Conservation (phyloP, 2,888 invertebrate species). For the Papilio demoleus region DNA sequence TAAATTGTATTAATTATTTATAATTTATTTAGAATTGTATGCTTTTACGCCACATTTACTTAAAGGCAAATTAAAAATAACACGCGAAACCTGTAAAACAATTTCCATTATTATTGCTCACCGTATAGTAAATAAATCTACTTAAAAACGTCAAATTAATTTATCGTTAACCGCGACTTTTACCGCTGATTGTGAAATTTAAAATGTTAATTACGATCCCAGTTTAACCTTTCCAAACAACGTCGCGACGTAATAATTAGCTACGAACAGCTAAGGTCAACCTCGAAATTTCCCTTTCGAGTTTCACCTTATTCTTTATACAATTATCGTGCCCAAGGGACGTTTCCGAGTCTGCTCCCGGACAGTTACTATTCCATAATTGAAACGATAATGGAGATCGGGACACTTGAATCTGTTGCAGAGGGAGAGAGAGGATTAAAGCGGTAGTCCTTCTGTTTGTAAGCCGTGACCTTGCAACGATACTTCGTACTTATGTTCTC, state of each 20-base stretch:
- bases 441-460: constrained; percentile 61
- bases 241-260: constrained; percentile 39
- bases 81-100: constrained; percentile 21
- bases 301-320: constrained; percentile 43
- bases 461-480: constrained; percentile 61
- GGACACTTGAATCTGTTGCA: constrained; percentile 56
- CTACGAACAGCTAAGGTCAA: constrained; percentile 42
- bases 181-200: constrained; percentile 35
- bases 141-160: constrained; percentile 33
- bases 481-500: constrained; percentile 28
- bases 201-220: constrained; percentile 40
- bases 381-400: constrained; percentile 55
- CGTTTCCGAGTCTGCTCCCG: constrained; percentile 41
- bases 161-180: constrained; percentile 29
- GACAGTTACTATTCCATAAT: constrained; percentile 49
- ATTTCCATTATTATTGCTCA: constrained; percentile 24
- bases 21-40: constrained; percentile 26
- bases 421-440: constrained; percentile 58
- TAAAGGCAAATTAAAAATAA: constrained; percentile 27
- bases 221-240: constrained; percentile 40
- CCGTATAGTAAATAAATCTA: constrained; percentile 14
- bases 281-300: constrained; percentile 43
- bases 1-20: constrained; percentile 21
- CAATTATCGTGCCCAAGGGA: constrained; percentile 45
- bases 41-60: constrained; percentile 18